Conservation (phyloP, 2,888 invertebrate species). For the Sepioteuthis lessoniana region DNA sequence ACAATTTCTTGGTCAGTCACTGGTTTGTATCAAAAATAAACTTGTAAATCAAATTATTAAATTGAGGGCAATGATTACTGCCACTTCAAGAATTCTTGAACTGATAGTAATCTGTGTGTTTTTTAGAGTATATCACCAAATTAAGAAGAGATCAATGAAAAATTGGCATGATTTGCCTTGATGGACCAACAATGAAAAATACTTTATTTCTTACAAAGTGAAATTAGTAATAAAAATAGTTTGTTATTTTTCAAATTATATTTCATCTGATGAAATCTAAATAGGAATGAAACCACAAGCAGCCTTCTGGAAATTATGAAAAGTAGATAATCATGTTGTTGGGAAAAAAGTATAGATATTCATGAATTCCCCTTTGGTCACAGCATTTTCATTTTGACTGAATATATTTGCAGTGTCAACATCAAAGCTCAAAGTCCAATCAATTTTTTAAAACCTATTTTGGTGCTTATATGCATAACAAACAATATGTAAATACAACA, state of each 20-base stretch:
- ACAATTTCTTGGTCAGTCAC: too few relatives aligned
- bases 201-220: not conserved
- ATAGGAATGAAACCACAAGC: not conserved
- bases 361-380: not conserved
- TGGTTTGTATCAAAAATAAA: too few relatives aligned
- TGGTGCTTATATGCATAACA: not conserved
- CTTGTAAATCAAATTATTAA: too few relatives aligned
- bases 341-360: not conserved
- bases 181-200: not conserved
- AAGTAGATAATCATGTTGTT: not conserved
- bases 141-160: not conserved
- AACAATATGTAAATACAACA: not conserved
- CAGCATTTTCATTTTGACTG: too few relatives aligned
- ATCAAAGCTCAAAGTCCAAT: too few relatives aligned
- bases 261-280: not conserved
- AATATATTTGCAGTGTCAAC: too few relatives aligned
- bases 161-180: too few relatives aligned
- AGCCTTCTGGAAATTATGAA: not conserved
- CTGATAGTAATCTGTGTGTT: too few relatives aligned
- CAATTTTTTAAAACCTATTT: too few relatives aligned
- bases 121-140: not conserved
- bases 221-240: not conserved
- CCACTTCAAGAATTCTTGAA: not conserved
- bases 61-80: too few relatives aligned
- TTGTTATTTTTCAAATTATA: not conserved